Conservation (phyloP, 1,140 invertebrate genomes). For the Drosophila pectinifera region DNA sequence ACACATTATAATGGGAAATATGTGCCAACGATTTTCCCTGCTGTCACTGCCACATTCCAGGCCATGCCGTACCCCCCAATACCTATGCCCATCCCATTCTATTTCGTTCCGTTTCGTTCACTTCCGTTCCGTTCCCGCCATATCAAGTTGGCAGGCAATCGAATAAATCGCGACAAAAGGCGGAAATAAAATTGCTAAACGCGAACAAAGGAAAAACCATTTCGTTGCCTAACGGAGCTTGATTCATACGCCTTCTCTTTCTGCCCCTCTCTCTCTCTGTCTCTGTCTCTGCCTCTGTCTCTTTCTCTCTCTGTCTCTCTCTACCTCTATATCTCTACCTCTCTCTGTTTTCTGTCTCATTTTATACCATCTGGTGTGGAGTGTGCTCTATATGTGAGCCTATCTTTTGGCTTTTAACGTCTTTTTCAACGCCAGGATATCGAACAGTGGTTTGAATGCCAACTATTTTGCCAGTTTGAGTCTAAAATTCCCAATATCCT, state of each 20-base stretch:
- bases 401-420: constrained; percentile 71
- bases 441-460: constrained; percentile 43
- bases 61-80: constrained; percentile 7
- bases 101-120: constrained; percentile 20
- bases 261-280: not conserved
- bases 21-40: constrained; percentile 33
- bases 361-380: not conserved
- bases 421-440: constrained; percentile 30
- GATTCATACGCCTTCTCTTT: constrained; percentile 25
- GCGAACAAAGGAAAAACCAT: constrained; percentile 68
- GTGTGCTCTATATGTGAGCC: constrained; percentile 45
- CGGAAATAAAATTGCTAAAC: constrained; percentile 80
- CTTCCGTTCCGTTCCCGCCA: constrained; percentile 25
- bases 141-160: constrained; percentile 75
- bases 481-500: rapidly evolving
- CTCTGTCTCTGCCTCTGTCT: not conserved
- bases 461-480: not conserved
- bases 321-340: not conserved
- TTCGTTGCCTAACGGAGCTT: constrained; percentile 44
- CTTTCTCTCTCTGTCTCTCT: not conserved
- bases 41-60: constrained; percentile 48
- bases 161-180: constrained; percentile 80
- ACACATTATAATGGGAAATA: constrained; percentile 71
- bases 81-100: constrained; percentile 14
- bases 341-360: not conserved